Base-by-base conservation (phyloP, 2,113 vertebrate species). In the Rousettus leschenaultii region DNA sequence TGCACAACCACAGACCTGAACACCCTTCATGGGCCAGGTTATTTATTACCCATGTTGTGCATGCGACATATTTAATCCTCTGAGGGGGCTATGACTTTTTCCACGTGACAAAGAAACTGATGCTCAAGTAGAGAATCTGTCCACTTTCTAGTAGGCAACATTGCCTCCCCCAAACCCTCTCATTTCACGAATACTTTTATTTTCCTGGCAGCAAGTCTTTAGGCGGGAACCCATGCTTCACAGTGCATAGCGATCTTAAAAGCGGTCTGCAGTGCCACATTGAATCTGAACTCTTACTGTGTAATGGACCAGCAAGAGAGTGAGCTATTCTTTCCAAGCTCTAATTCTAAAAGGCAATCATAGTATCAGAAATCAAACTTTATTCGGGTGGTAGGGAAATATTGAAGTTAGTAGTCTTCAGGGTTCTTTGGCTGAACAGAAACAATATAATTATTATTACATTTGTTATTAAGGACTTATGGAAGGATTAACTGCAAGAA, bases 371-470 rank as follows among this genome's bases (percentile, higher is more conserved):
- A 95, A 87, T 93, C 93, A 93, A 92, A 78, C 14, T 73, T 26
- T 91, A 97, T 96, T 95, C n/a, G 86, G 7, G 21, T 40, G 48
- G 28, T 26, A 5, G 19, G 13, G 14, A 35, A 26, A 91, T 73
- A 28, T 65, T 93, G 77, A 97, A 98, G 45, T 96, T 89, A 88
- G 96, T 96, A 96, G 82, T 97, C 95, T 87, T 89, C 85, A 45
- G 95, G 45, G 33, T 78, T 95, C 88, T 70, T 9, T 40, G 85
- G 86, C 89, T 16, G 7, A 97, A 94, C 61, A 92, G 87, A 83
- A 97, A 95, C 97, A 91, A 92, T 97, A 65, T 79, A 97, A 97
- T 98, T 98, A 97, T 95, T 95, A 83, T 90, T 97, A 24, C 80
- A 88, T 97, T 94, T 97, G 65, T 96, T 97, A 97, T 87, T 85